Percentiles rank a stretch among this genome's conserved stretches.
phyloP scores from a whole-genome alignment of 1,140 invertebrate species.

The Carposina sasakii region DNA sequence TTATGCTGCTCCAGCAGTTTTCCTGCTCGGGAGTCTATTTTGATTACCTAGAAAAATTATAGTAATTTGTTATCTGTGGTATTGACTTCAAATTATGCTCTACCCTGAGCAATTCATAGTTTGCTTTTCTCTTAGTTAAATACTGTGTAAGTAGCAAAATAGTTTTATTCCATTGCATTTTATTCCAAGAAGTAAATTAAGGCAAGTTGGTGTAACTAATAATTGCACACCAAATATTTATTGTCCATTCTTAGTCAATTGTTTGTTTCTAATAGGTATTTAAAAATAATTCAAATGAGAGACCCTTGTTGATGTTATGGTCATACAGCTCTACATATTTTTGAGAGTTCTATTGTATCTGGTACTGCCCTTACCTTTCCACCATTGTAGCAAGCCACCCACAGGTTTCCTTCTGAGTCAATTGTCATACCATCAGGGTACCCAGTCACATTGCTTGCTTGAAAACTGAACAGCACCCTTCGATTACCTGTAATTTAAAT shows the following conservation, averaged over 20 bases:
- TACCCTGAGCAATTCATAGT: conserved; percentile 6
- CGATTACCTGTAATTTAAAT: conserved; percentile 59
- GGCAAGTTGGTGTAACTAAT: too few relatives aligned
- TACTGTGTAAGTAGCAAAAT: too few relatives aligned
- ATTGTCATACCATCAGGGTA: conserved; percentile 85
- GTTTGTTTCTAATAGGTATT: too few relatives aligned
- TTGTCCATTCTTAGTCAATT: too few relatives aligned
- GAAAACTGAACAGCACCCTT: conserved; percentile 69
- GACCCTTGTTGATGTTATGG: too few relatives aligned
- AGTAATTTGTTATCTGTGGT: not conserved
- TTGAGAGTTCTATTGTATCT: too few relatives aligned
- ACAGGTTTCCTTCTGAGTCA: conserved; percentile 80
- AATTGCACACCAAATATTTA: too few relatives aligned
- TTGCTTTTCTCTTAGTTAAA: conserved; percentile 27
- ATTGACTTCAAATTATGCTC: conserved; percentile 6
- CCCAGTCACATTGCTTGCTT: conserved; percentile 70
- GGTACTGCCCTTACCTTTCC: conserved; percentile 63
- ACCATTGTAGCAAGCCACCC: conserved; percentile 79
- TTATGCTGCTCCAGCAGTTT: conserved; percentile 62
- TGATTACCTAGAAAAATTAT: conserved; percentile 62
- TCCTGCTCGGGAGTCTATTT: conserved; percentile 61
- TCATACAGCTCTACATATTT: too few relatives aligned
- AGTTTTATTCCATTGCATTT: too few relatives aligned
- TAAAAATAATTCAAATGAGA: too few relatives aligned
- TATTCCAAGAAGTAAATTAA: too few relatives aligned